Evolutionary conservation across 2,888 invertebrate genomes (phyloP).

Genomic region (Anarsia innoxiella): DNA sequence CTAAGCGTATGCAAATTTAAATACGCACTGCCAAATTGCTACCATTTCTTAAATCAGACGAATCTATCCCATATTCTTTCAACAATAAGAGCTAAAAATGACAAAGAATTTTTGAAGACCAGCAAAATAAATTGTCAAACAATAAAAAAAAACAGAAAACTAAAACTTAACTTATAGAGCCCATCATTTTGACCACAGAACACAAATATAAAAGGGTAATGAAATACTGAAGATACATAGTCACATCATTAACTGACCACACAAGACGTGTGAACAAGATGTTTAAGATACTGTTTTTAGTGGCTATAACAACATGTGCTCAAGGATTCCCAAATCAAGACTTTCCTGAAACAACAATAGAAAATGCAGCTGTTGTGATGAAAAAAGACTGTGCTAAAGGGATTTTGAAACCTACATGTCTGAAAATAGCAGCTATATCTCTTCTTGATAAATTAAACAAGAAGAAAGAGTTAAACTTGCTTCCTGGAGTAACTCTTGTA

Average conservation of each 20-base stretch:
- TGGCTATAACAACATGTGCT: slow-evolving; percentile 25
- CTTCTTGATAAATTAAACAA: slow-evolving; percentile 39
- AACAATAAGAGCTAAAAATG: too few species aligned
- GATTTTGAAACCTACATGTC: slow-evolving; percentile 38
- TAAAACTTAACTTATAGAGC: not conserved
- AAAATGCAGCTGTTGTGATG: slow-evolving; percentile 26
- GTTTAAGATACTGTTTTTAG: slow-evolving; percentile 29
- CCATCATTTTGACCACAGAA: slow-evolving; percentile 36
- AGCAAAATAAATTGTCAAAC: not conserved
- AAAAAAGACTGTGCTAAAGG: slow-evolving; percentile 44
- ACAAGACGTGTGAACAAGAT: slow-evolving; percentile 39
- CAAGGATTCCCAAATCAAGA: slow-evolving; percentile 37
- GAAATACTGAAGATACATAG: slow-evolving; percentile 33
- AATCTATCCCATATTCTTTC: too few species aligned
- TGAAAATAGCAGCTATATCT: slow-evolving; percentile 43
- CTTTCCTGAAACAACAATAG: slow-evolving; percentile 24
- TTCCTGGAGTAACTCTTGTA: slow-evolving; percentile 75
- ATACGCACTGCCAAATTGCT: too few species aligned
- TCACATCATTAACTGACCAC: slow-evolving; percentile 25
- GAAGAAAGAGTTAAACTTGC: slow-evolving; percentile 39
- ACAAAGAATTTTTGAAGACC: not conserved
- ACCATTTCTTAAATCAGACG: too few species aligned
- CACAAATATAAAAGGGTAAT: slow-evolving; percentile 53
- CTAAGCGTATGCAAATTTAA: too few species aligned
- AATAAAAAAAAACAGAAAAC: not conserved